Evolutionary conservation across 2,113 vertebrate genomes (phyloP), one percentile per base, ranked within the genome.

Genomic region (Oreotrochilus melanogaster): DNA sequence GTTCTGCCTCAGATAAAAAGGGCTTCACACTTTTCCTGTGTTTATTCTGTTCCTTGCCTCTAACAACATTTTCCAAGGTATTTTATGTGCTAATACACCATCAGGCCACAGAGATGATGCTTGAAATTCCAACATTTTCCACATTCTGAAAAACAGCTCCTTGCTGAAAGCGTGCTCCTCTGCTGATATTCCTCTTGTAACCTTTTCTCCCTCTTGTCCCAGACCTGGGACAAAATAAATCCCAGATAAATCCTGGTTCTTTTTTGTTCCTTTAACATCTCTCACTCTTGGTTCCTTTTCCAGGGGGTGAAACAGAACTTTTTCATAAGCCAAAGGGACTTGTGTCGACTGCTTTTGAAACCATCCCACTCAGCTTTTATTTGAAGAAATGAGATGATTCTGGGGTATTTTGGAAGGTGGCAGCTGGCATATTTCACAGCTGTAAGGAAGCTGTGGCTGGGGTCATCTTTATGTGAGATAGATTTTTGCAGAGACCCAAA

Each of bases 81-180:
- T 57, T 85, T 89, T 30, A 92, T 48, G 72, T 54, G 73, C 33
- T 92, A 79, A 91, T 72, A 48, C 70, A 90, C 61, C 70, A 72
- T 81, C 57, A 84, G 75, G 57, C 56, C 23, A 57, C 69, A 84
- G 53, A 95, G 73, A 57, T 94, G 92, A 45, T 43, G 86, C 92
- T 87, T 88, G 83, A 94, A 96, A 89, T 92, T 50, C 54, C 23
- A 10, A 25, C 14, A 70, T 94, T 92, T 95, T 76, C 80, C 57
- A 72, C 6, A 2, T 91, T 78, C 83, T 86, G 37, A 61, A 54
- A 48, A 88, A 74, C 51, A 84, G 25, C 58, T 89, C 75, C 43
- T 95, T 88, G 76, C 14, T 10, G 3, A 83, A 92, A 70, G 21
- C 18, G 6, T 57, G 85, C 14, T 86, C 50, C 70, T 37, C 2